Base-by-base conservation (phyloP, 2,113 vertebrate species). In the Morone chrysops region DNA sequence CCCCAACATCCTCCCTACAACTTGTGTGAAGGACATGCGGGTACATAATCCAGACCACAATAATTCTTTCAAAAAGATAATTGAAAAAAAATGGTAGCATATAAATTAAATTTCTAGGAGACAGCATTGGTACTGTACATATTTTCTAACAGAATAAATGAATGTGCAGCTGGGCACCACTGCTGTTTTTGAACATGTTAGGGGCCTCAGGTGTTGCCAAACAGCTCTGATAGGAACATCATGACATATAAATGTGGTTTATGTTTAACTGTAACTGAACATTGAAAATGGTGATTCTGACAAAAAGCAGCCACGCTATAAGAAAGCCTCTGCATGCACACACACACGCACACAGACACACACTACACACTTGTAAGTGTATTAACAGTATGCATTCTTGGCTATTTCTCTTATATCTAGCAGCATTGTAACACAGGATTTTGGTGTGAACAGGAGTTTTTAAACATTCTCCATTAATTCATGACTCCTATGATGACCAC, bases 121-220 rank as follows among this genome's bases (percentile, higher is more conserved):
- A 11, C 31, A 31, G 31, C 31, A 31, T 4, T 50, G 45, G 13
- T 48, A 9, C 48, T 53, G 47, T 22, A 25, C 0, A 1, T 43
- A 8, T 25, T 4, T 53, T 38, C 25, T 8, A 40, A 53, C 4
- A 53, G 18, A 22, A 0, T 25, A 40, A 36, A 57, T 48, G 31
- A 63, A 40, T 2, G 18, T 14, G 18, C 47, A 36, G 20, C n/a
- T 31, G 20, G 18, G 22, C 1, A 1, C 53, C 22, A 18, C 3
- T n/a, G 12, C 14, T 57, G 43, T 14, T 17, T 38, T n/a, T 1
- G 31, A 31, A 54, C 47, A 60, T 41, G 71, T 47, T 16, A 25
- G 70, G 70, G 80, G 71, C 85, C 81, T 87, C 82, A 50, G n/a
- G 51, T 75, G 78, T 75, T 54, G n/a, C 69, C 48, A 51, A 73